Evolutionary conservation across 2,888 invertebrate genomes (phyloP).

Genomic region (Eupithecia exiguata): DNA sequence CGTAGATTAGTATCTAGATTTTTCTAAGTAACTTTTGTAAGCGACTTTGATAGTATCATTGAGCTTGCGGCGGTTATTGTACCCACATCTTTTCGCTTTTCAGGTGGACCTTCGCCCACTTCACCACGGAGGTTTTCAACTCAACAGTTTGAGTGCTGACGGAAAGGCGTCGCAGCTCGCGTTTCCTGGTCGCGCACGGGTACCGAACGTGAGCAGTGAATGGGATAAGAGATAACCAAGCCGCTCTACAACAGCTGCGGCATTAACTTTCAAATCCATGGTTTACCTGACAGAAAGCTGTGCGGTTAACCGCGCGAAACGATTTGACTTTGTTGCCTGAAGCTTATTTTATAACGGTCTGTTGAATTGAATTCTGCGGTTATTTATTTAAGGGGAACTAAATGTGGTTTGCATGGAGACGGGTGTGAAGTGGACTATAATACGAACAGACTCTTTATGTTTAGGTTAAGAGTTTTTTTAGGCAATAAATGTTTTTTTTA

Average conservation of each 20-base stretch:
- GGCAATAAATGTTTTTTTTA: too few relatives aligned
- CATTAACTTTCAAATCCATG: constrained; percentile 77
- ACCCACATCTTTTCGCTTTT: background rate
- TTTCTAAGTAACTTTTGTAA: too few relatives aligned
- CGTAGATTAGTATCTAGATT: too few relatives aligned
- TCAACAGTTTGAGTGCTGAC: background rate
- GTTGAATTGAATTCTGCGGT: constrained; percentile 83
- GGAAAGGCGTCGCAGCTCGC: background rate
- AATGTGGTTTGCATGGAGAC: constrained; percentile 48
- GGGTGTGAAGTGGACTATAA: constrained; percentile 12
- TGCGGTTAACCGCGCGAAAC: constrained; percentile 82
- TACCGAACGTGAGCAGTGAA: background rate
- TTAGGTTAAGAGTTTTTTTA: too few relatives aligned
- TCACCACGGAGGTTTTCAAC: background rate
- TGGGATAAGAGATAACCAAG: constrained; percentile 3
- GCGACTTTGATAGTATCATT: too few relatives aligned
- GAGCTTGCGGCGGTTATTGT: background rate
- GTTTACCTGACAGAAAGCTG: constrained; percentile 74
- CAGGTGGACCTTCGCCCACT: background rate
- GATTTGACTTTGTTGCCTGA: constrained; percentile 79
- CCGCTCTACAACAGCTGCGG: constrained; percentile 48
- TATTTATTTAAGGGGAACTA: constrained; percentile 79
- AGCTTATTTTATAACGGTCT: constrained; percentile 82
- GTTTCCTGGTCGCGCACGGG: background rate
- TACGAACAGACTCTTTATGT: background rate